A percentile compares a stretch with the other conserved stretches of the same genome.
These are phyloP conservation scores for Lasioglossum leucozonium DNA, from an alignment of 2,888 invertebrate genomes.

Conservation along the genomic window DNA sequence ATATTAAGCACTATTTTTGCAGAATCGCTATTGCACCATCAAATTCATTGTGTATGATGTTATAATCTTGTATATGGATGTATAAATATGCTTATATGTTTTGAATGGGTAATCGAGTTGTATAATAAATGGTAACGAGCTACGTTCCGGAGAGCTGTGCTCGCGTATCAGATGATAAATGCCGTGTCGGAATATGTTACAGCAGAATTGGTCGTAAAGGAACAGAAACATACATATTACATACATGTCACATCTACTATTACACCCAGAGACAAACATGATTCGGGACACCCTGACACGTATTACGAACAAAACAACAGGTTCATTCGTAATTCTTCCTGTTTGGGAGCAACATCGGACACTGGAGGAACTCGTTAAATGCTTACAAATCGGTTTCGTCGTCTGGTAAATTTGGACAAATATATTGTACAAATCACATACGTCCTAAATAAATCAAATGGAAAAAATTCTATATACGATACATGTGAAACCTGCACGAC, in stretches of 20 bases:
- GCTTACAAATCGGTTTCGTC: neutral
- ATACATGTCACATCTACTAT: neutral
- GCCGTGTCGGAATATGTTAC: slow-evolving; percentile 12
- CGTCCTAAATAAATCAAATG: neutral
- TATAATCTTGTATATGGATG: slow-evolving; percentile 1
- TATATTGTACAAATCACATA: neutral
- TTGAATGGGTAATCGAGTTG: neutral
- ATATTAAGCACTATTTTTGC: slow-evolving; percentile 1
- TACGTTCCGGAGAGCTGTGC: neutral
- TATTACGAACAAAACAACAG: neutral
- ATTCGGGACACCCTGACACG: neutral
- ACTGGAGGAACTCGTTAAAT: neutral
- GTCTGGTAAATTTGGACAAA: neutral
- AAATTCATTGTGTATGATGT: slow-evolving; percentile 9
- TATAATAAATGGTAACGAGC: slow-evolving; percentile 1
- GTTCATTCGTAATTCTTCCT: neutral
- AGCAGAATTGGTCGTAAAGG: neutral
- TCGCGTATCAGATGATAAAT: neutral
- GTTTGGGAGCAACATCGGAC: neutral
- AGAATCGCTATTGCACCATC: slow-evolving; percentile 11
- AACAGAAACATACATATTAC: slow-evolving; percentile 7
- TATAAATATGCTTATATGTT: slow-evolving; percentile 12
- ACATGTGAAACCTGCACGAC: neutral
- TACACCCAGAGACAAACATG: neutral
- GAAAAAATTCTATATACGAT: neutral